A percentile compares a stretch with the other conserved stretches of the same genome.
phyloP scores from a whole-genome alignment of 2,888 invertebrate genomes.

The Fragum fragum region DNA sequence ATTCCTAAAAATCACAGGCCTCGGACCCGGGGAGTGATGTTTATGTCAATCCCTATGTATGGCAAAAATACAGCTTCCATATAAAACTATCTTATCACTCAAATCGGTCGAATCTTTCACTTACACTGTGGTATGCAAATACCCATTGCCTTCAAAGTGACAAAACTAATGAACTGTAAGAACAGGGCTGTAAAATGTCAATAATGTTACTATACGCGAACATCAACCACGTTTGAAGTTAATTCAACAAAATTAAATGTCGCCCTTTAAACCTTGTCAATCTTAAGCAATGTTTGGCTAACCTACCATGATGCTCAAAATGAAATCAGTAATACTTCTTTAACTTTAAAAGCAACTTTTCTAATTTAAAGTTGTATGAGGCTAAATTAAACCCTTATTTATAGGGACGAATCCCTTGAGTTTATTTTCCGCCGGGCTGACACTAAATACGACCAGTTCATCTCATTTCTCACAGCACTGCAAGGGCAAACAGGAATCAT shows the following conservation, averaged over 20 bases:
- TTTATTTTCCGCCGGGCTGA: too few relatives aligned
- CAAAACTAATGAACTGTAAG: slow-evolving; percentile 26
- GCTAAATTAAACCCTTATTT: too few relatives aligned
- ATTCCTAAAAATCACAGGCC: too few relatives aligned
- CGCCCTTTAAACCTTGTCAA: not conserved
- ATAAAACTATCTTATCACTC: not conserved
- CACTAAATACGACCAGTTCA: too few relatives aligned
- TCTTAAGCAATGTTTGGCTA: slow-evolving; percentile 6
- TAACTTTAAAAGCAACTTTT: too few relatives aligned
- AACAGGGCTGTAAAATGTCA: slow-evolving; percentile 13
- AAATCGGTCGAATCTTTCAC: not conserved
- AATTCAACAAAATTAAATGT: slow-evolving; percentile 26
- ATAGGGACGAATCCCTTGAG: too few relatives aligned
- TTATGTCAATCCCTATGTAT: too few relatives aligned
- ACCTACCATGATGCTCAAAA: not conserved
- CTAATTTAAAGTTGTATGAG: not conserved
- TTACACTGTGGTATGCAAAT: not conserved
- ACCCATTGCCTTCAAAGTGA: slow-evolving; percentile 28
- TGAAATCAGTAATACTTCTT: not conserved
- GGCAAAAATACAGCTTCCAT: too few relatives aligned
- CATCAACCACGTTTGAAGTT: slow-evolving; percentile 28
- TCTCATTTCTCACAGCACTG: too few relatives aligned
- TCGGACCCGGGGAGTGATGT: too few relatives aligned
- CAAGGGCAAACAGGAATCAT: too few relatives aligned
- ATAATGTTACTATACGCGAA: slow-evolving; percentile 19